phyloP scores from a whole-genome alignment of 2,797 vertebrate genomes.

The Parotocinclus haroldoi region DNA sequence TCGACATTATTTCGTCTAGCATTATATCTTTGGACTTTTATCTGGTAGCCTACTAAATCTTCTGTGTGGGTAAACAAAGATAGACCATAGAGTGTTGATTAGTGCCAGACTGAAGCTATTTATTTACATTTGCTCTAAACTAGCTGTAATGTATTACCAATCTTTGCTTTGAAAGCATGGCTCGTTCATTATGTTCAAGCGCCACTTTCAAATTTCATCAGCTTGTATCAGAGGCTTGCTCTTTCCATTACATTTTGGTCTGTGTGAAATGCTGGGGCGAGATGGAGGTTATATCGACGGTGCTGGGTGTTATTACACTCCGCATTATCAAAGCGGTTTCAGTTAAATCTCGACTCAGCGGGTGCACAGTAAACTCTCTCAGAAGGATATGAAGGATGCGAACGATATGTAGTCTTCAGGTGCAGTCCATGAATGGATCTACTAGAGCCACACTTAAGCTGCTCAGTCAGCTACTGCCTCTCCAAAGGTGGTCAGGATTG shows the following conservation, averaged over 20 bases:
- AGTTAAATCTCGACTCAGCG: not conserved
- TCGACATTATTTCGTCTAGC: too few relatives aligned
- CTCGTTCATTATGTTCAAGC: constrained; percentile 1
- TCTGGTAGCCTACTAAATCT: too few relatives aligned
- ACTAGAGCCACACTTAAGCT: constrained; percentile 17
- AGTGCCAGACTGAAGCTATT: constrained; percentile 28
- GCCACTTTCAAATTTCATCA: not conserved
- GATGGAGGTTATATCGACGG: constrained; percentile 9
- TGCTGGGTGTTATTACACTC: constrained; percentile 6
- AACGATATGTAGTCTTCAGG: too few relatives aligned
- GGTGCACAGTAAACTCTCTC: constrained; percentile 19
- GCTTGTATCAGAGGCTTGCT: not conserved
- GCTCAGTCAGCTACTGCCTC: constrained; percentile 13
- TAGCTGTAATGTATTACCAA: not conserved
- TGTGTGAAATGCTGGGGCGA: not conserved
- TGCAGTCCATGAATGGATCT: constrained; percentile 5
- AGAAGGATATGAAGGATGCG: constrained; percentile 13
- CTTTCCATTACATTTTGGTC: not conserved
- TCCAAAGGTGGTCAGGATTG: constrained; percentile 37
- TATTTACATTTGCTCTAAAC: constrained; percentile 23
- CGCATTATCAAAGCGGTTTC: constrained; percentile 6
- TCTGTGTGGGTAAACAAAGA: constrained; percentile 17
- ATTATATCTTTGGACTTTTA: too few relatives aligned
- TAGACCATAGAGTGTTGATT: constrained; percentile 9
- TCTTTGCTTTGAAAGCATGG: not conserved